Percentiles rank a stretch among this genome's conserved stretches.
Conservation (phyloP, 2,113 vertebrate species). For the Xiphophorus hellerii region DNA sequence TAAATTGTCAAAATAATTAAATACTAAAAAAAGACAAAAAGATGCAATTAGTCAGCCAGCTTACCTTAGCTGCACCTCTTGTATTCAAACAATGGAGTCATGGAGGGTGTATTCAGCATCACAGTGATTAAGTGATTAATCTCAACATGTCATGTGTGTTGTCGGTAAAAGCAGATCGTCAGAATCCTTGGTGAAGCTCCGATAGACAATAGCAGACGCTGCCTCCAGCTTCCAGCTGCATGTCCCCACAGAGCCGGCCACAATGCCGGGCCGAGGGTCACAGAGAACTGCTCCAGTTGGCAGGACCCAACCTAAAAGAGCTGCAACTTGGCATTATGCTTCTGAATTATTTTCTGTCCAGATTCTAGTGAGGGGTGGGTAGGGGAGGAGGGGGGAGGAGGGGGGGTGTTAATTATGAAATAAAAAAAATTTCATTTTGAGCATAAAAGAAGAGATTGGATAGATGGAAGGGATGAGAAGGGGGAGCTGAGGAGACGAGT, state of each 20-base stretch:
- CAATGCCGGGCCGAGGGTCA: constrained; percentile 44
- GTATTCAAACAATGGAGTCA: no score
- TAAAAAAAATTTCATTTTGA: constrained; percentile 80
- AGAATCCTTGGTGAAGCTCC: constrained; percentile 38
- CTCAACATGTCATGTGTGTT: background rate
- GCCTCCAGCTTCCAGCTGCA: constrained; percentile 57
- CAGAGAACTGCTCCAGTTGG: constrained; percentile 39
- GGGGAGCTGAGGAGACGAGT: constrained; percentile 70
- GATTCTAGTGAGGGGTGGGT: background rate
- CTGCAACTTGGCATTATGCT: constrained; percentile 43
- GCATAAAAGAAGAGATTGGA: constrained; percentile 71
- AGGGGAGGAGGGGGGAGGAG: no score
- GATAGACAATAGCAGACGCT: constrained; percentile 32
- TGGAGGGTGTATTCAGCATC: no score
- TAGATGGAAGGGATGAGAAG: constrained; percentile 73
- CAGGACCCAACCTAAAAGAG: constrained; percentile 8
- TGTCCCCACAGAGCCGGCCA: constrained; percentile 67
- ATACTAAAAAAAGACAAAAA: no score
- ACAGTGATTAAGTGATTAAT: background rate
- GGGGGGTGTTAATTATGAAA: constrained; percentile 72
- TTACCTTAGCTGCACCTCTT: no score
- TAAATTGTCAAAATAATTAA: no score
- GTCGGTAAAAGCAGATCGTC: no score
- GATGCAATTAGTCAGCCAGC: no score
- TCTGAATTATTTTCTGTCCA: constrained; percentile 16